These are phyloP conservation scores for Andrena minutula DNA, from an alignment of 2,888 invertebrate genomes.

Conservation along the genomic window DNA sequence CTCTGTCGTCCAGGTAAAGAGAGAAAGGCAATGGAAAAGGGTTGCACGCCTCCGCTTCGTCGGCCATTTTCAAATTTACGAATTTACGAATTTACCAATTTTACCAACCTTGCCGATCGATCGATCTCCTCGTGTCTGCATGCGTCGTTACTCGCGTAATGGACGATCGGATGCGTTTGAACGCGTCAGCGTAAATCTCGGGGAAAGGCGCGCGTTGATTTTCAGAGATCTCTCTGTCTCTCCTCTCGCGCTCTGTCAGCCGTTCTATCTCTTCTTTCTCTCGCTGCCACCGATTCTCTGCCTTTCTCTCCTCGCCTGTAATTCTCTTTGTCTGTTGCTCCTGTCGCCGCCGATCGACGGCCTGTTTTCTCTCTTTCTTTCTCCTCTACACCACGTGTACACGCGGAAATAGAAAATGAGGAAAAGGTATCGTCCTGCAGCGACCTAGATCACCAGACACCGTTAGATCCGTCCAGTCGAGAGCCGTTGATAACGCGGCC, in stretches of 20 bases:
- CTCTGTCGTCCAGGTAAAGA: conserved; percentile 43
- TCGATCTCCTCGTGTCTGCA: no score
- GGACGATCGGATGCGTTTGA: not conserved
- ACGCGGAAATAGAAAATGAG: conserved; percentile 27
- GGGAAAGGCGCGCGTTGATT: no score
- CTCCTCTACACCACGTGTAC: conserved; percentile 1
- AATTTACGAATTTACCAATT: no score
- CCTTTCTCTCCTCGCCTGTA: conserved; percentile 45
- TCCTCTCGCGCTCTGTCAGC: not conserved
- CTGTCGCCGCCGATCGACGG: not conserved
- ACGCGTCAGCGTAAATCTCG: no score
- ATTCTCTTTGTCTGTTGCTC: conserved; percentile 32
- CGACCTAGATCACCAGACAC: conserved; percentile 61
- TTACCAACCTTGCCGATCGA: no score
- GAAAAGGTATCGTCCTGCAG: conserved; percentile 51
- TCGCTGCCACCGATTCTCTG: conserved; percentile 36
- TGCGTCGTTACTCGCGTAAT: no score
- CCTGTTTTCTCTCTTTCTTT: conserved; percentile 13
- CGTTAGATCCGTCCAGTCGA: conserved; percentile 57
- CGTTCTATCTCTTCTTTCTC: conserved; percentile 20
- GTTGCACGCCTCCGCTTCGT: not conserved
- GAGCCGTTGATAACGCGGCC: conserved; percentile 21
- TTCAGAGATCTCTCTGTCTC: not conserved
- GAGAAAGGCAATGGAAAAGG: conserved; percentile 53
- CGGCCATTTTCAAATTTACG: not conserved